Evolutionary conservation across 2,797 vertebrate genomes (phyloP).

Genomic region (Coregonus ussuriensis): DNA sequence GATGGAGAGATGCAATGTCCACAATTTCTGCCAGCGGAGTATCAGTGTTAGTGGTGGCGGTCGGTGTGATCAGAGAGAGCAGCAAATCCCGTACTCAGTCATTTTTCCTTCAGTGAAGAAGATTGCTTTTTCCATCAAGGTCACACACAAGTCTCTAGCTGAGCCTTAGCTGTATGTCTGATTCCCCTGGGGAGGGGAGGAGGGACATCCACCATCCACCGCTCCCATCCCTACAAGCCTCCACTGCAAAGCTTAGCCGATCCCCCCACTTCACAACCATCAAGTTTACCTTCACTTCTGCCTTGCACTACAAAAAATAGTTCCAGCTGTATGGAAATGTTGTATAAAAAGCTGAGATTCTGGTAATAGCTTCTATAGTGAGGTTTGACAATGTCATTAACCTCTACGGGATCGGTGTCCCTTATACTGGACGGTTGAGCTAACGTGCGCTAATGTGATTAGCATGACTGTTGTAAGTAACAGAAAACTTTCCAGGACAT

Average conservation of each 20-base stretch:
- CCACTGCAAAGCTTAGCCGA: slow-evolving; percentile 51
- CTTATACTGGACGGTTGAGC: too few species aligned
- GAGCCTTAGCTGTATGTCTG: slow-evolving; percentile 55
- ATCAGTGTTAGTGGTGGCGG: slow-evolving; percentile 47
- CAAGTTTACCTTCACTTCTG: slow-evolving; percentile 58
- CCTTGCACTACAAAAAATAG: slow-evolving; percentile 53
- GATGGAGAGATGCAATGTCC: background rate
- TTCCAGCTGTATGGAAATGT: slow-evolving; percentile 33
- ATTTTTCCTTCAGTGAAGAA: slow-evolving; percentile 57
- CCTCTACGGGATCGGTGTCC: too few species aligned
- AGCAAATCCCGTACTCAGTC: slow-evolving; percentile 58
- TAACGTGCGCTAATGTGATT: too few species aligned
- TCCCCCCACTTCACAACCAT: slow-evolving; percentile 65
- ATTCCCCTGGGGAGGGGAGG: slow-evolving; percentile 46
- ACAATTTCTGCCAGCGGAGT: slow-evolving; percentile 37
- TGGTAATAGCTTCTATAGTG: slow-evolving; percentile 15
- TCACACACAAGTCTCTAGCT: slow-evolving; percentile 68
- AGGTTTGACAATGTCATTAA: too few species aligned
- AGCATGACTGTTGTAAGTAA: too few species aligned
- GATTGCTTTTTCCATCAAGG: slow-evolving; percentile 76
- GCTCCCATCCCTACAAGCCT: slow-evolving; percentile 45
- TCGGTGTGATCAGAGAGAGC: slow-evolving; percentile 35
- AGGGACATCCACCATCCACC: background rate
- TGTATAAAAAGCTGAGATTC: slow-evolving; percentile 46
- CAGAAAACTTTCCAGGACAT: too few species aligned